Evolutionary conservation across 2,113 vertebrate genomes (phyloP), one percentile per base, ranked within the genome.

Genomic region (Scytalopus superciliaris): DNA sequence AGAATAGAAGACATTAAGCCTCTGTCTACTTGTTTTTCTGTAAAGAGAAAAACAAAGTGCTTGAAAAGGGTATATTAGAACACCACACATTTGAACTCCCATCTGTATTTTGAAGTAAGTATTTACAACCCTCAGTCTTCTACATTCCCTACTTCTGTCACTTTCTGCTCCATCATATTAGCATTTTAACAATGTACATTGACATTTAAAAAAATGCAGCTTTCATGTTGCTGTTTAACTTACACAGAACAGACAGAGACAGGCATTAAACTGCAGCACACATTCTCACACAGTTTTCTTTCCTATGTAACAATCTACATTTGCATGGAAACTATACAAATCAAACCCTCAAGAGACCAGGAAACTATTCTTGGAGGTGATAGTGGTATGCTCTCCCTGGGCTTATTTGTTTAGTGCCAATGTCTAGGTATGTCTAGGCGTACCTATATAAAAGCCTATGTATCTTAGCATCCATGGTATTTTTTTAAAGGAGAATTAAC

Each of bases 151-250:
- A 23, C 37, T 37, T 79, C 42, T 93, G 79, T 63, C 31, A 5
- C 62, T 90, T 88, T 70, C 47, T 76, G 47, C 39, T 96, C 47
- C 55, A 62, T 77, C 74, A 39, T 68, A 77, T 94, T 85, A 95
- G 8, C n/a, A 89, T 87, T 95, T 97, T 59, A 95, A 92, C 60
- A 90, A 87, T 53, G 14, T 31, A 67, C 50, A 63, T 4, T 93
- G 87, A 14, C 42, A 92, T 91, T 84, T 87, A 0, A 50, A 82
- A 60, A 77, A 85, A 55, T 31, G 6, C 31, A 56, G 4, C n/a
- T 90, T 93, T 94, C 85, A 42, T 50, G 22, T 37, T 80, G 37
- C 44, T 95, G 3, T 96, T 87, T 76, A 82, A 70, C 80, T 73
- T 80, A n/a, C 49, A 85, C 6, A 35, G 47, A 92, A 33, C 10